phyloP scores from a whole-genome alignment of 1,140 invertebrate genomes.

The Aplysia californica region DNA sequence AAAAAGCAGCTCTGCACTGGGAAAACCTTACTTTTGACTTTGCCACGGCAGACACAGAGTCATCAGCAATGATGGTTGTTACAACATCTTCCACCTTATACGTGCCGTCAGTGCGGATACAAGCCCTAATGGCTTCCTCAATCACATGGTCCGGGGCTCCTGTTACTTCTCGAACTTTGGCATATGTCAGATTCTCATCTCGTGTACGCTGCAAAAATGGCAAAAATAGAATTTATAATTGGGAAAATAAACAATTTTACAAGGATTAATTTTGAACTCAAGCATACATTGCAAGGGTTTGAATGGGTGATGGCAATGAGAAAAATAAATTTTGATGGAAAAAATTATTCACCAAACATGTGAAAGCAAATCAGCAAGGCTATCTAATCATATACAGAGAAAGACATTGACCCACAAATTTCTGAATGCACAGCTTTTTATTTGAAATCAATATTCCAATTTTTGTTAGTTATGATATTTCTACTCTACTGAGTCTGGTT shows the following conservation, averaged over 20 bases:
- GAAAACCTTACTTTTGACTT: too few species aligned
- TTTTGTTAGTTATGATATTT: too few species aligned
- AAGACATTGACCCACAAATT: too few species aligned
- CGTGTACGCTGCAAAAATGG: constrained; percentile 36
- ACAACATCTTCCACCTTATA: constrained; percentile 61
- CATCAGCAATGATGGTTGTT: constrained; percentile 48
- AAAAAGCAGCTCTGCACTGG: too few species aligned
- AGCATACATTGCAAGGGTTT: neutral
- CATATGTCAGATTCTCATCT: constrained; percentile 27
- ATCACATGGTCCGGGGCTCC: constrained; percentile 59
- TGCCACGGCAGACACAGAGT: constrained; percentile 11
- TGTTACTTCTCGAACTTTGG: constrained; percentile 56
- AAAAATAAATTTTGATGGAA: too few species aligned
- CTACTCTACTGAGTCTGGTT: too few species aligned
- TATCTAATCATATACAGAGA: neutral
- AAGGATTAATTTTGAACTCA: neutral
- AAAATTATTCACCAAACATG: too few species aligned
- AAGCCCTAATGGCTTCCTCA: constrained; percentile 56
- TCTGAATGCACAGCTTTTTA: too few species aligned
- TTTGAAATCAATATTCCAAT: too few species aligned
- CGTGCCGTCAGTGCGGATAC: constrained; percentile 52
- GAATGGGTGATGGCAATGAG: neutral
- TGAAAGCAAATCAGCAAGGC: too few species aligned
- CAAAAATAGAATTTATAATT: neutral
- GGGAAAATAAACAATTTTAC: neutral